Evolutionary conservation across 2,113 vertebrate species (phyloP).

Genomic region (Xerus inauris): DNA sequence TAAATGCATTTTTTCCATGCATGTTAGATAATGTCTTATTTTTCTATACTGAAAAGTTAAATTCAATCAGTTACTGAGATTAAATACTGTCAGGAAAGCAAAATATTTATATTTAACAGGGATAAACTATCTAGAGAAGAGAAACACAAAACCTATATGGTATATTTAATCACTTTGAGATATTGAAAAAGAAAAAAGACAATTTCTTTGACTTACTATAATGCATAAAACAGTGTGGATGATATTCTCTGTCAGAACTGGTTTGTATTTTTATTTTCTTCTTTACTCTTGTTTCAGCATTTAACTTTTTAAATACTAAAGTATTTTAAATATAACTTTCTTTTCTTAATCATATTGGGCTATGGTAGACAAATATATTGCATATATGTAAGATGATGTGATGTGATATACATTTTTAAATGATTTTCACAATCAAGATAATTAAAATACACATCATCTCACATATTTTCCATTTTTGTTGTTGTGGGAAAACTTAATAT

Average conservation of each 20-base stretch:
- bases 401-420: background rate
- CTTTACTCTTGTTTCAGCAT: background rate
- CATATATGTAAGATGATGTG: background rate
- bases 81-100: background rate
- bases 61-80: slow-evolving; percentile 21
- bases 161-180: background rate
- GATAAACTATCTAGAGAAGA: background rate
- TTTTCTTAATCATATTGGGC: background rate
- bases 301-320: background rate
- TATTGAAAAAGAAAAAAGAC: background rate
- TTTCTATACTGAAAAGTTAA: background rate
- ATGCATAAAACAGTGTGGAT: background rate
- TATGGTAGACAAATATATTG: background rate
- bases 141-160: background rate
- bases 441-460: no score
- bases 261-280: background rate
- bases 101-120: slow-evolving; percentile 17
- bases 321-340: background rate
- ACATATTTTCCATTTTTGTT: no score
- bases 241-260: slow-evolving; percentile 29
- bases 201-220: slow-evolving; percentile 13
- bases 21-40: slow-evolving; percentile 30
- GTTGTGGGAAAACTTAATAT: no score
- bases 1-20: slow-evolving; percentile 31
- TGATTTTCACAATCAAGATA: background rate